Base-by-base conservation (phyloP, 2,797 vertebrate genomes). In the Typhlichthys subterraneus region DNA sequence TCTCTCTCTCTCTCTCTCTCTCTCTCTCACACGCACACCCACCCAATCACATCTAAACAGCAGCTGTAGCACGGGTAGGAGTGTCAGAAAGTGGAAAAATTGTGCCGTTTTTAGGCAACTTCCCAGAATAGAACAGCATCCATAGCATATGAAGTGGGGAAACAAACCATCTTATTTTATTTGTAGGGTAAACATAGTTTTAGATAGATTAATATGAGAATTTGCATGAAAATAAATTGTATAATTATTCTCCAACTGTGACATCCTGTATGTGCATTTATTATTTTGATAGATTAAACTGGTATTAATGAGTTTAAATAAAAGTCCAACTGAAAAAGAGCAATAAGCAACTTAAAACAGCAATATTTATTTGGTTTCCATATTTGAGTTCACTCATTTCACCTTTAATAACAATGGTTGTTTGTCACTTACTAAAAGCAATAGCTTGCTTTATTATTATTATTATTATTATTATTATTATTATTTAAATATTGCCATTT, bases 101-200 rank as follows among this genome's bases (percentile, higher is more conserved):
- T 68, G 74, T 79, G 74, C 70, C 72, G 77, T 82, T 85, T 86
- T 85, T 77, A 86, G 81, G 76, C 81, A 74, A 59, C 69, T 86
- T 87, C 89, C 83, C 82, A 87, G 88, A 90, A 89, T 88, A 92
- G 89, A 86, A 82, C 75, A 63, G 54, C 42, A 11, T 84, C 81
- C 69, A 45, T 74, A 83, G 76, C 11, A 1, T 76, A 80, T 76
- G 63, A 73, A 86, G 77, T 62, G 79, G 49, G 11, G 73, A 80
- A 83, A 68, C 71, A 70, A 67, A 70, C 45, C 51, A 8, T 11
- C 1, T 49, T 47, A 7, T 5, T 38, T 6, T 38, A 38, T 38
- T 38, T 38, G 33, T 38, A 38, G 1, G 33, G 33, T 38, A 38
- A 38, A 38, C 33, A 38, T 38, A 38, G 6, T 38, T 38, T 38